phyloP scores from a whole-genome alignment of 37 sponge, comb jelly and placozoan genomes.

The Ephydatia muelleri region DNA sequence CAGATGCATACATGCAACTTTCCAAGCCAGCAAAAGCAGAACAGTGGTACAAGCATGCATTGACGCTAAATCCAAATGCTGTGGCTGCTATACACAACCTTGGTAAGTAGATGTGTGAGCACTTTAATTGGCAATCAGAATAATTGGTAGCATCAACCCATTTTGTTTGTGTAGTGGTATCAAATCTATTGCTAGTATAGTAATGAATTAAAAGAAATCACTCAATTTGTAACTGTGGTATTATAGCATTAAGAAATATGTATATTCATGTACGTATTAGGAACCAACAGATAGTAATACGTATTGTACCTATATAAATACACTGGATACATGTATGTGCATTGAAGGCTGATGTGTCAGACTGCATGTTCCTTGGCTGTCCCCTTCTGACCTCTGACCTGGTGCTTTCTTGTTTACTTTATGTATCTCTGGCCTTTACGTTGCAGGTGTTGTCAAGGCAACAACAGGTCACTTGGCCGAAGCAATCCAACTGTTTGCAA shows the following conservation, averaged over 20 bases:
- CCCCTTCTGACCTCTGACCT: not conserved
- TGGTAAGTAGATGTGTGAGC: conserved; percentile 27
- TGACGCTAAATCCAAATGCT: conserved; percentile 31
- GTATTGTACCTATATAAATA: no score
- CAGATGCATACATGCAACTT: not conserved
- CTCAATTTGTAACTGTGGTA: no score
- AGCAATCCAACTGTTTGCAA: conserved; percentile 35
- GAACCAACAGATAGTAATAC: no score
- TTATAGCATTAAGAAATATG: no score
- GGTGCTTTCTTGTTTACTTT: not conserved
- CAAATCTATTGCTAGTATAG: not conserved
- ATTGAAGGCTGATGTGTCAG: not conserved
- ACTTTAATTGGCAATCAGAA: no score
- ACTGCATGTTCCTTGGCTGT: not conserved
- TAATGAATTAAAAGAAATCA: no score
- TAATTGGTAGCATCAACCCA: not conserved
- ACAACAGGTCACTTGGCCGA: conserved; percentile 11
- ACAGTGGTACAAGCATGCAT: not conserved
- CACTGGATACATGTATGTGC: no score
- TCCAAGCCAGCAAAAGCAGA: not conserved
- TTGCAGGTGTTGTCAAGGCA: conserved; percentile 61
- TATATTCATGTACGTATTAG: no score
- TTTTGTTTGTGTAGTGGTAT: not conserved
- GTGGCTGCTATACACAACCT: conserved; percentile 51
- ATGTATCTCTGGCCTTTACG: not conserved